These are phyloP conservation scores for Tetragnatha versicolor DNA, from an alignment of 1,140 invertebrate species.

Conservation along the genomic window DNA sequence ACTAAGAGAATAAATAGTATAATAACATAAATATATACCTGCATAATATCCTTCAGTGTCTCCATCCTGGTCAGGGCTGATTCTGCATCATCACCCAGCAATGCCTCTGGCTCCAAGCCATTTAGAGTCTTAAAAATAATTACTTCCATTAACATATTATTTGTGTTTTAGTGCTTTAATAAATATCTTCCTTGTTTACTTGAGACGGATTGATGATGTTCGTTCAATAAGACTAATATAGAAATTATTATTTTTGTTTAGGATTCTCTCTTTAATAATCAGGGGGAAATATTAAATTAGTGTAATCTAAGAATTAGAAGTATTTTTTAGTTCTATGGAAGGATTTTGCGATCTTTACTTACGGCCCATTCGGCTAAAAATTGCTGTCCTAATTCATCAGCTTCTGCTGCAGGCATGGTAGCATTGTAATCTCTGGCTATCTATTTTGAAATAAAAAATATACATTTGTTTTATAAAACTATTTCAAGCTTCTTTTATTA, in stretches of 20 bases:
- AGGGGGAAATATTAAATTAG: too few relatives aligned
- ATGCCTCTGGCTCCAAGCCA: constrained; percentile 57
- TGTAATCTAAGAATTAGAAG: too few relatives aligned
- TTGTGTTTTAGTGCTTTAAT: too few relatives aligned
- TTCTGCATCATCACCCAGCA: constrained; percentile 56
- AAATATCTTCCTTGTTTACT: too few relatives aligned
- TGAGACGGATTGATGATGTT: too few relatives aligned
- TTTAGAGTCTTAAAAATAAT: constrained; percentile 24
- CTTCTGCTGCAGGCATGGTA: constrained; percentile 58
- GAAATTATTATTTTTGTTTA: too few relatives aligned
- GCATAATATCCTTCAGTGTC: constrained; percentile 58
- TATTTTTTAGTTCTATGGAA: not conserved
- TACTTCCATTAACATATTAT: too few relatives aligned
- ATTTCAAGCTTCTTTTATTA: too few relatives aligned
- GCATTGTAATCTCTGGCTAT: constrained; percentile 71
- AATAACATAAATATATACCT: too few relatives aligned
- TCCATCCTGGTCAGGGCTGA: constrained; percentile 57
- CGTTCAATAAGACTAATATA: too few relatives aligned
- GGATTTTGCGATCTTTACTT: not conserved
- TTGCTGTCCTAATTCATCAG: constrained; percentile 56
- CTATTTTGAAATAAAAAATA: constrained; percentile 8
- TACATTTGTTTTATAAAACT: not conserved
- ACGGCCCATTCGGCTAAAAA: constrained; percentile 59
- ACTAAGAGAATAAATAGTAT: too few relatives aligned
- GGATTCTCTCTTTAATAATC: too few relatives aligned